Conservation (phyloP, 2,113 vertebrate genomes). For the Grammomys dolichurus region DNA sequence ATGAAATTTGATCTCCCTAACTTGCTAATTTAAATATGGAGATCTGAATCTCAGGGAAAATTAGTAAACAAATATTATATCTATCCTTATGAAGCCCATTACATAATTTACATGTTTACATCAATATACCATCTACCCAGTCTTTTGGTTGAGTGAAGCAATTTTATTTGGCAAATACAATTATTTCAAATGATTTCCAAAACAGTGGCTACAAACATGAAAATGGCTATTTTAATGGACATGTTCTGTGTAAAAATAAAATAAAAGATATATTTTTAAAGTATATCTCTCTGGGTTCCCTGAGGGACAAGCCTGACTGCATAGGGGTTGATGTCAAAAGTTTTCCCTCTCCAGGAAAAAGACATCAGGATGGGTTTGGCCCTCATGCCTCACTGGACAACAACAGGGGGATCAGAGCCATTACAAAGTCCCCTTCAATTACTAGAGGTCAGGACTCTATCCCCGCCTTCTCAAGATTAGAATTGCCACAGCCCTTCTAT, state of each 20-base stretch:
- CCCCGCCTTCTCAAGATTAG: no score
- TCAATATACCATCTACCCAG: neutral
- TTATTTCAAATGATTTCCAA: slow-evolving; percentile 36
- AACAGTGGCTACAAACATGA: neutral
- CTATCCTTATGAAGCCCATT: neutral
- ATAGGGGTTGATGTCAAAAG: no score
- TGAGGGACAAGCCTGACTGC: no score
- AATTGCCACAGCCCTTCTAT: no score
- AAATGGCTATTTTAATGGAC: neutral
- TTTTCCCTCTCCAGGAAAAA: no score
- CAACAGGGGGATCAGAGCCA: no score
- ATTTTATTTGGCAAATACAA: neutral
- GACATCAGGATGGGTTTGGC: no score
- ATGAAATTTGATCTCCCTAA: slow-evolving; percentile 77
- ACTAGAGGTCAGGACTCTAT: no score
- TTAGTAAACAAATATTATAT: slow-evolving; percentile 56
- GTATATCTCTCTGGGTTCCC: no score
- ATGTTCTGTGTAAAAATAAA: neutral
- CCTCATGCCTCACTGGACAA: no score
- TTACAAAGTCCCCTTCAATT: no score
- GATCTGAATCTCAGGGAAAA: slow-evolving; percentile 64
- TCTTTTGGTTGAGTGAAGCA: slow-evolving; percentile 2
- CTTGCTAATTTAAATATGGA: slow-evolving; percentile 71
- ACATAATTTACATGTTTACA: slow-evolving; percentile 56
- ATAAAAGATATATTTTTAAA: no score